Evolutionary conservation across 1,140 invertebrate species (phyloP), one percentile per base, ranked within the genome.

Genomic region (Drosophila neocordata): DNA sequence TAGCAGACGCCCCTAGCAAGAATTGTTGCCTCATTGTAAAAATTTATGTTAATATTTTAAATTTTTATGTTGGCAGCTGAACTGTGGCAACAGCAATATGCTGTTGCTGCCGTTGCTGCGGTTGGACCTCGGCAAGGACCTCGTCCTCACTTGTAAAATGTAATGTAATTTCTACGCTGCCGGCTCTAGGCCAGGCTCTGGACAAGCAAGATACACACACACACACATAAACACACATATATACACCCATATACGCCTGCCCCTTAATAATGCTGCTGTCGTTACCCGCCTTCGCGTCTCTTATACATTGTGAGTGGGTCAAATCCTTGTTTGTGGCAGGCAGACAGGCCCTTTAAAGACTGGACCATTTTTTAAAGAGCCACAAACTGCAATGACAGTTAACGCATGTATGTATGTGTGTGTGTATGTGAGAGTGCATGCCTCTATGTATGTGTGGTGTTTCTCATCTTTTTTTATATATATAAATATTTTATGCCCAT

Each of bases 11-110:
- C 38, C 3, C 8, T 18, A 41, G 15, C 65, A 57, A 67, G 69
- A 77, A 77, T 77, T 66, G 62, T 77, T 77, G 75, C 75, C 75
- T 77, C 67, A 77, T 77, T 77, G 75, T 67, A 71, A 59, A 72
- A 77, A 77, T 77, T 67, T 77, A 77, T 77, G 74, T 77, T 77
- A 77, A 77, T 77, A 77, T 77, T 77, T 77, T 56, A 77, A 77
- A 77, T 72, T 77, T 77, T 65, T 59, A 70, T 69, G 64, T 56
- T 38, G 61, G 56, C 68, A 57, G 15, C 24, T 56, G 31, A 66
- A 59, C 68, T 18, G 52, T 61, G 56, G 24, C 20, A 44, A 44
- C 31, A 69, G 41, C 35, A 52, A 73, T 58, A 66, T 71, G 70
- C 63, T 53, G 62, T 11, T 20, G 55, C 38, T 62, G 66, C 65